Evolutionary conservation across 92 coral and sea anemone species (phyloP), one percentile per base, ranked within the genome.

Genomic region (Palythoa grandiflora): DNA sequence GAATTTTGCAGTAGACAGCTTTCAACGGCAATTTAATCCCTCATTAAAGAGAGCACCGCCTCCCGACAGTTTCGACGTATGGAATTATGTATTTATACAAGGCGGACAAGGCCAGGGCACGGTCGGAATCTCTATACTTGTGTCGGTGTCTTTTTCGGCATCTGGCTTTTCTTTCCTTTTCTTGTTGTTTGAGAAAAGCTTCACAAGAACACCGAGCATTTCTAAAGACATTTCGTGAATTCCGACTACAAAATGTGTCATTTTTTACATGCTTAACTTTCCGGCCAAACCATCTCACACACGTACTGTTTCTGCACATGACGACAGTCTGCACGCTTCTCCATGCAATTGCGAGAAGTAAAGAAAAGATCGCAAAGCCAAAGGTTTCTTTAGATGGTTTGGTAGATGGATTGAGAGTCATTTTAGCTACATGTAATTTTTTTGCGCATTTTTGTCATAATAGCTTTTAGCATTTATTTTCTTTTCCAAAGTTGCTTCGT

Each of bases 41-140:
- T 68, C 86, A 66, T 81, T 81, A 81, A 66, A 81, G 75, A 51
- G 73, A 51, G 73, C 44, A 20, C 86, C 86, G 86, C 86, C 86
- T 21, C 39, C 66, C 66, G 81, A 53, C 39, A 35, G 15, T 70
- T 35, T 38, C 3, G 6, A 12, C 66, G 14, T 13, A 19, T 50
- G 68, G 81, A 77, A 44, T 77, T 77, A 77, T 37, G 81, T 36
- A 57, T 6, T 52, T 39, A 9, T 28, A 28, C 28, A 21, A 36
- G 44, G 75, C 44, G 75, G 75, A 35, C 7, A 70, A 70, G 48
- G 75, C 28, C 47, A 10, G 16, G 47, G 75, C 16, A 70, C 16
- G 9, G 75, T 70, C 75, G 75, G 75, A 70, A 37, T 20, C 75
- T 35, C 15, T 36, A 17, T 10, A 70, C 47, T 70, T 70, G 13